A percentile compares a stretch with the other conserved stretches of the same genome.
Conservation (phyloP, 2,888 invertebrate genomes). For the Tinea trinotella region DNA sequence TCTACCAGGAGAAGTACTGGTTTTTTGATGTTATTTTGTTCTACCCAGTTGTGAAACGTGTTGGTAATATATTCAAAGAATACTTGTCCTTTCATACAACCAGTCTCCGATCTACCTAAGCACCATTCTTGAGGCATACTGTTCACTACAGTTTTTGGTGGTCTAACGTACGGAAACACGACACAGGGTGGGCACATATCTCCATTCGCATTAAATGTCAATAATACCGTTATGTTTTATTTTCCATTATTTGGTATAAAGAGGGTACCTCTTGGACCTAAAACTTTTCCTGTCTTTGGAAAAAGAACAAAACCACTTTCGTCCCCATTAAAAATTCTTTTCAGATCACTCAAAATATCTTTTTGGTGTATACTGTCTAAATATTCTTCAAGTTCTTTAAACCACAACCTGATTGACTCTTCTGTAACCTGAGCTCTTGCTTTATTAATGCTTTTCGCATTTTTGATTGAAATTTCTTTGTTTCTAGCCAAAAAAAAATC, state of each 20-base stretch:
- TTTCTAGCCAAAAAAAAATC: too few relatives aligned
- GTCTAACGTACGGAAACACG: constrained; percentile 23
- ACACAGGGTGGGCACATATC: constrained; percentile 22
- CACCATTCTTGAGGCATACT: constrained; percentile 23
- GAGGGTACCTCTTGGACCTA: constrained; percentile 29
- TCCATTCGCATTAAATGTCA: constrained; percentile 24
- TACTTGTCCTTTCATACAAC: constrained; percentile 22
- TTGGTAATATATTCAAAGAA: constrained; percentile 23
- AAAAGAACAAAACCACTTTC: too few relatives aligned
- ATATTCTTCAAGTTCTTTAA: too few relatives aligned
- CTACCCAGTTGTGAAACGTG: constrained; percentile 18
- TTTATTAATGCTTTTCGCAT: too few relatives aligned
- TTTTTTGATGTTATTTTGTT: too few relatives aligned
- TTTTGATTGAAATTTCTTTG: too few relatives aligned
- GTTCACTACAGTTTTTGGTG: constrained; percentile 18
- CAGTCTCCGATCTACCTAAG: constrained; percentile 22
- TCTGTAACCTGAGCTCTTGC: too few relatives aligned
- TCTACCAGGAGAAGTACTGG: too few relatives aligned
- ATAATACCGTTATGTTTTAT: constrained; percentile 27
- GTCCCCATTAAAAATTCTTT: too few relatives aligned
- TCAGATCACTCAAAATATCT: too few relatives aligned
- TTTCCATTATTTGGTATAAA: constrained; percentile 28
- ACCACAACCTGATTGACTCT: too few relatives aligned
- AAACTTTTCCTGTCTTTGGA: constrained; percentile 29
- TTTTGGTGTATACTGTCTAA: too few relatives aligned